phyloP scores from a whole-genome alignment of 2,888 invertebrate genomes.

The Nesidiocoris tenuis region DNA sequence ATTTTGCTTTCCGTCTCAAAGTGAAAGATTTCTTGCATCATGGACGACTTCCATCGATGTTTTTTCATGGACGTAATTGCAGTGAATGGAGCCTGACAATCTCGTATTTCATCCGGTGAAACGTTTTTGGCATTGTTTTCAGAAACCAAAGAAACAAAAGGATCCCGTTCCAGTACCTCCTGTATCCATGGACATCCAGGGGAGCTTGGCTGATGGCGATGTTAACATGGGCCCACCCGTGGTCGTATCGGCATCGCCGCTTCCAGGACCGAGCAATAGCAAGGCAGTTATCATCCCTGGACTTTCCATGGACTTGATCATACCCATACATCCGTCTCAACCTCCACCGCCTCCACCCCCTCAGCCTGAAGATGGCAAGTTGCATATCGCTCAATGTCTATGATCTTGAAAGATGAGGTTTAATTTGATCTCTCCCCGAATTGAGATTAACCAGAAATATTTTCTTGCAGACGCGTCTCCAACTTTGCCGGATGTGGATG shows the following conservation, averaged over 20 bases:
- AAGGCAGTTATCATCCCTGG: slow-evolving; percentile 1
- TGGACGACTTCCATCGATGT: too few relatives aligned
- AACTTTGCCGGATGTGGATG: neutral
- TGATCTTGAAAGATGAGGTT: neutral
- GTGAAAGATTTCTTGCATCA: too few relatives aligned
- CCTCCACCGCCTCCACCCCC: slow-evolving; percentile 9
- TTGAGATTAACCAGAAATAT: neutral
- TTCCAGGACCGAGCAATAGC: slow-evolving; percentile 17
- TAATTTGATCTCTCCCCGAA: neutral
- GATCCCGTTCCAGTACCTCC: neutral
- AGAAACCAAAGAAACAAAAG: neutral
- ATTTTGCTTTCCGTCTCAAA: too few relatives aligned
- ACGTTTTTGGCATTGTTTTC: neutral
- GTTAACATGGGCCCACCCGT: neutral
- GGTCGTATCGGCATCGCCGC: slow-evolving; percentile 1
- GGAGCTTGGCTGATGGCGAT: neutral
- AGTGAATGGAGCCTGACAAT: too few relatives aligned
- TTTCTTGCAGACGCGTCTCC: slow-evolving; percentile 14
- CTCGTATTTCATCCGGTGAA: too few relatives aligned
- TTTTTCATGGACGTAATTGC: too few relatives aligned
- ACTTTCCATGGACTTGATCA: slow-evolving; percentile 1
- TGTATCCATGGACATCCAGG: neutral
- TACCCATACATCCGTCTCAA: neutral
- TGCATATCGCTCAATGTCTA: neutral
- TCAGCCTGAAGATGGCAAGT: slow-evolving; percentile 13